Evolutionary conservation across 2,113 vertebrate genomes (phyloP), one percentile per base, ranked within the genome.

Genomic region (Phylloscopus trochilus): DNA sequence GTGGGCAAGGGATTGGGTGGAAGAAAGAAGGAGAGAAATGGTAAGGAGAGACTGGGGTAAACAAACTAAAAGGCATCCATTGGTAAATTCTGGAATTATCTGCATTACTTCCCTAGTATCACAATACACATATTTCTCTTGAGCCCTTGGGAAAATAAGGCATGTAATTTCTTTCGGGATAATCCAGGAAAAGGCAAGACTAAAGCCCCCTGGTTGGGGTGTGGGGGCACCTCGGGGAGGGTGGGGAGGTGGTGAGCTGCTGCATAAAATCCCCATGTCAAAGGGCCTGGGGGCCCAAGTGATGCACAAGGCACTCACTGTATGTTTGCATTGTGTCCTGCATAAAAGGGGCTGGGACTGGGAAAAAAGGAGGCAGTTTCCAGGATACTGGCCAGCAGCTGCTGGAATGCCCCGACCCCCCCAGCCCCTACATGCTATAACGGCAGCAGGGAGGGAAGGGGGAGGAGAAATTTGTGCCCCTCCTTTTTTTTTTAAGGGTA

Each of bases 401-500:
- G 92, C 94, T 98, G 98, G 98, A 99, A 99, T 99, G 98, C 97
- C 96, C 92, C 35, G 44, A 94, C 95, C 64, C 92, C 95, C 87
- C 94, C 88, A 75, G 89, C 69, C 91, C 74, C 74, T 77, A 60
- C 46, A 46, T 0, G 0, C 64, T 92, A 58, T 91, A 94, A 94
- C 95, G 84, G 75, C 81, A 77, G 31, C 39, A 51, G 30, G 47
- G 79, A 83, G 52, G 64, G 77, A 89, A 35, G 27, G 26, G 35
- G 58, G 66, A 93, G 77, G 84, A 93, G 43, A 91, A 7, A 82
- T 92, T 92, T 85, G 52, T 90, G 90, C 60, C 79, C 28, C 87
- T 75, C 28, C 87, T 83, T 80, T 74, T 68, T 62, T 28, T 39
- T 31, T 80, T 75, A 72, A 55, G 63, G 70, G 44, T 77, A 52